These are phyloP conservation scores for Ataeniobius toweri DNA, from an alignment of 2,797 vertebrate genomes.

Conservation along the genomic window DNA sequence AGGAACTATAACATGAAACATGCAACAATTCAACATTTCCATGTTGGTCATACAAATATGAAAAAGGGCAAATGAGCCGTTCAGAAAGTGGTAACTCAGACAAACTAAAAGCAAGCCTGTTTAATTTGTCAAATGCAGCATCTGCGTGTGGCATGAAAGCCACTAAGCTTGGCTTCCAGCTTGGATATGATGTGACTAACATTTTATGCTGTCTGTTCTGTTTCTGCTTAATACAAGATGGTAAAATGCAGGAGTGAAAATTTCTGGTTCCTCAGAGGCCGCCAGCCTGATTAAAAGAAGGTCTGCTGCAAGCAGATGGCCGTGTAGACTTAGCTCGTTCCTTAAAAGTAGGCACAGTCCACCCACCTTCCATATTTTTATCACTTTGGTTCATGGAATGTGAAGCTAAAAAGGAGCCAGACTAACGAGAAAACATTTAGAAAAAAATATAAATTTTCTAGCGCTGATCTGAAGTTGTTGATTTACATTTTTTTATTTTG, in stretches of 20 bases:
- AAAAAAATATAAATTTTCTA: background rate
- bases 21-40: background rate
- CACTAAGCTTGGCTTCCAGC: conserved; percentile 23
- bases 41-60: background rate
- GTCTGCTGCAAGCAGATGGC: conserved; percentile 62
- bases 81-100: background rate
- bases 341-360: conserved; percentile 60
- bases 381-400: conserved; percentile 24
- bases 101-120: conserved; percentile 3
- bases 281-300: conserved; percentile 43
- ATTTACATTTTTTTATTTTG: background rate
- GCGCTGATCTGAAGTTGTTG: background rate
- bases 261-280: conserved; percentile 26
- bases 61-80: background rate
- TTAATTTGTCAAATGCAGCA: conserved; percentile 27
- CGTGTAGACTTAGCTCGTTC: conserved; percentile 41
- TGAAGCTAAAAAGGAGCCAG: conserved; percentile 16
- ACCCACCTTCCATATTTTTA: conserved; percentile 57
- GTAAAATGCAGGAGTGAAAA: conserved; percentile 39
- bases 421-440: background rate
- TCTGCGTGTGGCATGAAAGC: conserved; percentile 30
- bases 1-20: background rate
- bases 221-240: conserved; percentile 42
- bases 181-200: conserved; percentile 22
- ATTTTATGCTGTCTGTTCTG: conserved; percentile 36